A percentile compares a stretch with the other conserved stretches of the same genome.
Evolutionary conservation across 1,140 invertebrate genomes (phyloP).

Genomic region (Scaptomyza pallida): DNA sequence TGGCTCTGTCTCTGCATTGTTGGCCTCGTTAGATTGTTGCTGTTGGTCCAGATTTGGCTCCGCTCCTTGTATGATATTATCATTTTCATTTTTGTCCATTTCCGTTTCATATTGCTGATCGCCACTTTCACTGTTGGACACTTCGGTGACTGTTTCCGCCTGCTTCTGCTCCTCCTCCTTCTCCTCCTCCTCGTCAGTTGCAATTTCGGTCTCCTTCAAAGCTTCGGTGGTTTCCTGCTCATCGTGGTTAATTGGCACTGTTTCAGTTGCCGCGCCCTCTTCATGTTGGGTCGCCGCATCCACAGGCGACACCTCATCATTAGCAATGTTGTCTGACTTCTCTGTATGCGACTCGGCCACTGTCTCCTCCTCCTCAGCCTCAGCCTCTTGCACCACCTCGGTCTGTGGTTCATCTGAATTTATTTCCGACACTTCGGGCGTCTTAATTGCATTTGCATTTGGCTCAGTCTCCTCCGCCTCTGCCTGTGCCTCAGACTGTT

Average conservation of each 20-base stretch:
- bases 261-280: slow-evolving; percentile 33
- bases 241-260: slow-evolving; percentile 29
- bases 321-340: slow-evolving; percentile 31
- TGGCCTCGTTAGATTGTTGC: slow-evolving; percentile 33
- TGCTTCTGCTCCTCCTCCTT: slow-evolving; percentile 6
- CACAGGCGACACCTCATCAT: slow-evolving; percentile 61
- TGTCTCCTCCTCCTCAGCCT: slow-evolving; percentile 10
- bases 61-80: slow-evolving; percentile 77
- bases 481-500: background rate
- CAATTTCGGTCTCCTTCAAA: slow-evolving; percentile 19
- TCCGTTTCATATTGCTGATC: slow-evolving; percentile 42
- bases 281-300: slow-evolving; percentile 29
- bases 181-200: background rate
- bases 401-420: slow-evolving; percentile 49
- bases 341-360: slow-evolving; percentile 22
- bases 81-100: slow-evolving; percentile 64
- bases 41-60: slow-evolving; percentile 60
- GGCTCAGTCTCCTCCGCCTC: slow-evolving; percentile 40
- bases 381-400: slow-evolving; percentile 27
- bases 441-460: slow-evolving; percentile 80
- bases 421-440: slow-evolving; percentile 76
- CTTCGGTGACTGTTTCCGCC: slow-evolving; percentile 38
- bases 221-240: slow-evolving; percentile 32
- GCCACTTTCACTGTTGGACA: slow-evolving; percentile 60
- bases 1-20: background rate